Evolutionary conservation across 2,113 vertebrate species (phyloP), one percentile per base, ranked within the genome.

Genomic region (Artemisiospiza belli): DNA sequence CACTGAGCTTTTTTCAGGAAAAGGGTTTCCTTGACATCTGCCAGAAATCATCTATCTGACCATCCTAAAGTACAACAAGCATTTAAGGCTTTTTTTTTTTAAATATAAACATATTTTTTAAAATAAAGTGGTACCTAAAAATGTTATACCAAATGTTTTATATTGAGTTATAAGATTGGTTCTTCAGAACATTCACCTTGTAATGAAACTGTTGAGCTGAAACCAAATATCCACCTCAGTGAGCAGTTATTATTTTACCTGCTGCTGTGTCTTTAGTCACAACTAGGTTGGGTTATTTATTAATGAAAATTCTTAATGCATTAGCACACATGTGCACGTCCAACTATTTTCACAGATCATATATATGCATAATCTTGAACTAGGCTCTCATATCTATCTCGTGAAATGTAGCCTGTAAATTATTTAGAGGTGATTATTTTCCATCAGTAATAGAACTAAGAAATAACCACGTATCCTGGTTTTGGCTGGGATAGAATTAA

Each of bases 221-320:
- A 89, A 89, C 20, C 51, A 62, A 79, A 92, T 59, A 55, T 52
- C 25, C 33, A 63, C 24, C 13, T 92, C 37, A 70, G 28, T 31
- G 35, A 87, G 55, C 52, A 51, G n/a, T 74, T 74, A 43, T 17
- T 49, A 21, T 68, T 86, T 80, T 41, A 66, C 15, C 41, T 69
- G 35, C 44, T 58, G 41, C 20, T 35, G 16, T 3, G 4, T 27
- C 67, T 73, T 73, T 44, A 59, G 67, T 33, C 54, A 87, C 69
- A 59, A 59, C 33, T 31, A 82, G 66, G 41, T 73, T 77, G 24
- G 10, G 46, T 94, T 92, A 90, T 54, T 90, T 76, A 90, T 86
- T 88, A 94, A 86, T 62, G 31, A 83, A 95, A 90, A 83, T 30
- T 83, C 20, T 59, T 91, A 67, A 91, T 79, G 81, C 81, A 63